Evolutionary conservation across 2,113 vertebrate species (phyloP), one percentile per base, ranked within the genome.

Genomic region (Phyllopteryx taeniolatus): DNA sequence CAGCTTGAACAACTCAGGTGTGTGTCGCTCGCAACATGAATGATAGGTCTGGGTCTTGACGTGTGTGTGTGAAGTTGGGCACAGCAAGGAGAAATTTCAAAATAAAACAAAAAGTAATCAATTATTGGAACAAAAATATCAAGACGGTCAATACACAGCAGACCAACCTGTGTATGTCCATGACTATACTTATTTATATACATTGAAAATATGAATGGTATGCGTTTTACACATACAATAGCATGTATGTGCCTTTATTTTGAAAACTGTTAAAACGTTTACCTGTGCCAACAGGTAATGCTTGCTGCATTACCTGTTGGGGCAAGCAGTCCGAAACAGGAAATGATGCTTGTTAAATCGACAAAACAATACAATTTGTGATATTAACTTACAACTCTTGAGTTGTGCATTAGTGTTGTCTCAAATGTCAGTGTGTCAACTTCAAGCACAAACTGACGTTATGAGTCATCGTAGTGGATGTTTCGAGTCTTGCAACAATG

Each of bases 161-260:
- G 27, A 2, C 0, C 15, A 62, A 17, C 1, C 13, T 0, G 0
- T 17, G 0, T 19, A 2, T 13, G 2, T 59, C 63, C 2, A 51
- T 2, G 0, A 0, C 42, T 2, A 8, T 33, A 2, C 12, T 13
- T 13, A 2, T 63, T 2, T 13, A 12, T 43, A 43, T n/a, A 27
- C 7, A 35, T 61, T 17, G 7, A 12, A 22, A 54, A 42, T 20
- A 15, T 9, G 5, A 57, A 1, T 42, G 17, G 2, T 27, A 5
- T 13, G 13, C 14, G 19, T 43, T 69, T 14, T 43, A 42, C 8
- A 35, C 6, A 42, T 15, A 8, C 43, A 43, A 57, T 57, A 2
- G 12, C 15, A 1, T n/a, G 51, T 42, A 20, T 0, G 6, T 69
- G 7, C 35, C 14, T 82, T 86, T 84, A 83, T 81, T 90, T 83